Evolutionary conservation across 2,888 invertebrate genomes (phyloP).

Genomic region (Stegana nigrithorax): DNA sequence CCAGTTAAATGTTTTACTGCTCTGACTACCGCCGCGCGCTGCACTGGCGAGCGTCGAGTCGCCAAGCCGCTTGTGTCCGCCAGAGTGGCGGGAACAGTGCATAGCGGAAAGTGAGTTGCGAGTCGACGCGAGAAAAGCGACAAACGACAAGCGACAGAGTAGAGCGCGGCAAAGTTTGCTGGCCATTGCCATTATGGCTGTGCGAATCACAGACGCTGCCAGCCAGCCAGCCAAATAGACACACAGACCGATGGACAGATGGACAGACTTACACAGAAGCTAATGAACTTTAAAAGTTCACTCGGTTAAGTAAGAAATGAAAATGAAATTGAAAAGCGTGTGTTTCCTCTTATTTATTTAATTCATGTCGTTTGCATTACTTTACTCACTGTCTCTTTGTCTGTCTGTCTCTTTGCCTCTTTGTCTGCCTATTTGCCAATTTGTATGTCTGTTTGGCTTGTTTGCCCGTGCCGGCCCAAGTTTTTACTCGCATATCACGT

Average conservation of each 20-base stretch:
- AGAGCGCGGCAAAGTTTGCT: background rate
- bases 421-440: background rate
- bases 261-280: constrained; percentile 10
- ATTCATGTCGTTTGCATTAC: background rate
- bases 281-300: constrained; percentile 19
- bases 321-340: constrained; percentile 12
- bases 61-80: too few species aligned
- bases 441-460: background rate
- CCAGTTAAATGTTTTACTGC: background rate
- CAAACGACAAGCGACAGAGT: background rate
- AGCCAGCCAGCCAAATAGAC: background rate
- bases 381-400: background rate
- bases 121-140: too few species aligned
- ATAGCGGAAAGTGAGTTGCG: too few species aligned
- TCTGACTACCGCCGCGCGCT: too few species aligned
- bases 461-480: background rate
- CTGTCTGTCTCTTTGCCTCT: background rate
- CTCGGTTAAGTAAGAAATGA: constrained; percentile 17
- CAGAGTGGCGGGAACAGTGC: too few species aligned
- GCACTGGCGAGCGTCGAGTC: too few species aligned
- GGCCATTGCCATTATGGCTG: too few species aligned
- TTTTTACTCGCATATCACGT: background rate
- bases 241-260: background rate
- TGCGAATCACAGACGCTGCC: background rate
- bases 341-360: constrained; percentile 5